Conservation (phyloP, 2,888 invertebrate genomes). For the Meiosimyza platycephala region DNA sequence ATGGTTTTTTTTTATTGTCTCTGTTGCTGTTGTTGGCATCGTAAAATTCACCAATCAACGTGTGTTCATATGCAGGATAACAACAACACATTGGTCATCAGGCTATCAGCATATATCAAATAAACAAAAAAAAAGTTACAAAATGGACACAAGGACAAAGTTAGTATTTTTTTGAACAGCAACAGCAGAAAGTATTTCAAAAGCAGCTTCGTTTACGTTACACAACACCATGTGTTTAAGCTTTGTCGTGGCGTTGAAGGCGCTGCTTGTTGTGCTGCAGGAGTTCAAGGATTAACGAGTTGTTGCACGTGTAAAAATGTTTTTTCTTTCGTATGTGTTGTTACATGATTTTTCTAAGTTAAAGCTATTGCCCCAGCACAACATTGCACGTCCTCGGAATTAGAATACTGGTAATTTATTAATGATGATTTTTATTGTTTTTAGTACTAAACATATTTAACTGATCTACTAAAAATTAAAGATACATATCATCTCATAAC, state of each 20-base stretch:
- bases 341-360: not conserved
- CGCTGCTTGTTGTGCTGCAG: not conserved
- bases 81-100: not conserved
- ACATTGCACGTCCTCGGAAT: slow-evolving; percentile 28
- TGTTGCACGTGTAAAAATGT: slow-evolving; percentile 15
- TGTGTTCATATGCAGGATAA: not conserved
- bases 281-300: slow-evolving; percentile 27
- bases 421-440: no score
- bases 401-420: not conserved
- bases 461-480: no score
- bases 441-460: no score
- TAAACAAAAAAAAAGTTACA: no score
- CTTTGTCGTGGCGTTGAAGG: not conserved
- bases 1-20: no score
- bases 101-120: no score
- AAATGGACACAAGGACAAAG: not conserved
- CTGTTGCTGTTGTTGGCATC: slow-evolving; percentile 10
- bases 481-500: no score
- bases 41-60: slow-evolving; percentile 32
- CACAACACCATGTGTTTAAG: not conserved
- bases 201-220: slow-evolving; percentile 10
- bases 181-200: slow-evolving; percentile 4
- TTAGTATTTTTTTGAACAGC: not conserved
- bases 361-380: not conserved
- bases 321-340: slow-evolving; percentile 14